Evolutionary conservation across 2,888 invertebrate genomes (phyloP).

Genomic region (Drosophila picticornis): DNA sequence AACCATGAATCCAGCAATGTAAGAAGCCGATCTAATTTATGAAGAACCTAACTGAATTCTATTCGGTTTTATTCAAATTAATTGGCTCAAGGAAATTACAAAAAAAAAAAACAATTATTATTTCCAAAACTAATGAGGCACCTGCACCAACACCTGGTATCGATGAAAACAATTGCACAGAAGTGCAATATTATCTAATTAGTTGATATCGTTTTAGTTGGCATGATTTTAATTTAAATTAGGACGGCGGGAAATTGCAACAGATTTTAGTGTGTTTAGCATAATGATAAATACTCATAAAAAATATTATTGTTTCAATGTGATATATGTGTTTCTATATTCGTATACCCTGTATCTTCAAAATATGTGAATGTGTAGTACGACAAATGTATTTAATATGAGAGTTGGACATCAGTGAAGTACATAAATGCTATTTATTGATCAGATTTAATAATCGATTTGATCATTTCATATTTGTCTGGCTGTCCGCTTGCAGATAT

Average conservation of each 20-base stretch:
- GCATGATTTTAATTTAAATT: conserved; percentile 19
- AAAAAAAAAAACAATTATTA: conserved; percentile 11
- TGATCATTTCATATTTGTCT: background rate
- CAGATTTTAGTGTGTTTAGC: background rate
- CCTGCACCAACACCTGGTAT: conserved; percentile 12
- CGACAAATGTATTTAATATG: background rate
- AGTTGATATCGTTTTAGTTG: conserved; percentile 16
- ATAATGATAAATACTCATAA: background rate
- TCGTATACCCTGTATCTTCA: background rate
- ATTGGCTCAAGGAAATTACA: conserved; percentile 9
- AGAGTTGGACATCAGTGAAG: background rate
- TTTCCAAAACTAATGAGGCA: conserved; percentile 20
- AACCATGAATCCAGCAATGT: conserved; percentile 22
- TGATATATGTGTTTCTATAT: background rate
- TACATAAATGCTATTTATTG: background rate
- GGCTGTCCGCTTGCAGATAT: background rate
- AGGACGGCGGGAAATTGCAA: background rate
- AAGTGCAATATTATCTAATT: conserved; percentile 12
- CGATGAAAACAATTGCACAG: conserved; percentile 18
- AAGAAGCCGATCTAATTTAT: conserved; percentile 10
- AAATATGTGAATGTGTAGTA: background rate
- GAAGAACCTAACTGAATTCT: conserved; percentile 13
- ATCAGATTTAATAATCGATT: background rate
- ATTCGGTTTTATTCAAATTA: conserved; percentile 15
- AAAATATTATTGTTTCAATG: background rate